phyloP scores from a whole-genome alignment of 2,888 invertebrate genomes.

The Hyposoter didymator region DNA sequence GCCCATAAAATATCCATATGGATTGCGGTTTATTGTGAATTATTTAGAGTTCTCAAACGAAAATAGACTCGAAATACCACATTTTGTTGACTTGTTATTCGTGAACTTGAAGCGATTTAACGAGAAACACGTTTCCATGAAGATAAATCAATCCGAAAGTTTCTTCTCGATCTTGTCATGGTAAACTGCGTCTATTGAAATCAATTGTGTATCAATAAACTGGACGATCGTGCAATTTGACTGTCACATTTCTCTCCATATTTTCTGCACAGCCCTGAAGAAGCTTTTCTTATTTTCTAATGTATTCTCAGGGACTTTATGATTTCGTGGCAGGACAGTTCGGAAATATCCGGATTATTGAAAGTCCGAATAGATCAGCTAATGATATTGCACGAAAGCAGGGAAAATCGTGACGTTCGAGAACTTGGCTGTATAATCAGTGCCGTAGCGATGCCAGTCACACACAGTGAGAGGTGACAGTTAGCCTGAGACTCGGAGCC shows the following conservation, averaged over 20 bases:
- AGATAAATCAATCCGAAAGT: neutral
- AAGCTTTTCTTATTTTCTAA: neutral
- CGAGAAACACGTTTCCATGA: neutral
- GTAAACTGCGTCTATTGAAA: neutral
- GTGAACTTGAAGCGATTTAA: constrained; percentile 13
- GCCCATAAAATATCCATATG: constrained; percentile 15
- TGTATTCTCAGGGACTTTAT: neutral
- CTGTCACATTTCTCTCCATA: neutral
- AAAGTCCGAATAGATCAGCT: constrained; percentile 62
- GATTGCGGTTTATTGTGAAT: neutral
- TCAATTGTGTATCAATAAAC: neutral
- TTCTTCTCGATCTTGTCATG: neutral
- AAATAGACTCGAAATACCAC: neutral
- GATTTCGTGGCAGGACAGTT: neutral
- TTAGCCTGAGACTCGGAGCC: constrained; percentile 37
- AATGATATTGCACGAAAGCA: constrained; percentile 76
- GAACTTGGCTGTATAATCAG: constrained; percentile 75
- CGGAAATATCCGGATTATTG: constrained; percentile 22
- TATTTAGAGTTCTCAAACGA: neutral
- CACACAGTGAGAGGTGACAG: constrained; percentile 78
- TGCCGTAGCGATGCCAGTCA: constrained; percentile 76
- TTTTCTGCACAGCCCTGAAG: neutral
- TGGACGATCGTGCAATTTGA: neutral
- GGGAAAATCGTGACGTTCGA: constrained; percentile 80
- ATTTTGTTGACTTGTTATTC: constrained; percentile 7